Base-by-base conservation (phyloP, 2,113 vertebrate species). In the Gobio gobio region DNA sequence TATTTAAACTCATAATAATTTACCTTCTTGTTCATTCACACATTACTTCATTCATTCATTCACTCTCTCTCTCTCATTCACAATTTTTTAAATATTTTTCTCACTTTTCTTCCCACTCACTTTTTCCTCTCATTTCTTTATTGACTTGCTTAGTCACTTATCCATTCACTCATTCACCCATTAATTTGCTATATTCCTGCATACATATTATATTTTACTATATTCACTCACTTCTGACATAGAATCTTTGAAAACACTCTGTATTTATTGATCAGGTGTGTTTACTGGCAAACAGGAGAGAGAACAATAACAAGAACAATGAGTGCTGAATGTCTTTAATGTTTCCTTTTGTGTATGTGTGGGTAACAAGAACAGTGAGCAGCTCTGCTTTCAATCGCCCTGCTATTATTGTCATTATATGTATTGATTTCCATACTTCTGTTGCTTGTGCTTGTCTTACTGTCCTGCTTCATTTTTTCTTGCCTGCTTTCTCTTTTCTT, bases 401-500 rank as follows among this genome's bases (percentile, higher is more conserved):
- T 20, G 20, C 20, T 59, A 26, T 76, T 63, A 26, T 40, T 70
- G 36, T 63, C 56, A 36, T 43, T 70, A 51, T 33, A 77, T 64
- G 24, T 63, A 68, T 79, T 84, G 64, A 56, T 56, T 56, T 83
- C 22, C 58, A 24, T 12, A 63, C 43, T 68, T 24, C 68, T 80
- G 68, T 74, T 78, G 5, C 56, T 75, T 61, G 36, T 33, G 49
- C 59, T 63, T 83, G 45, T 78, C 47, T 84, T 75, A 73, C 73
- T 80, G 45, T 82, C 10, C 26, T 54, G 49, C 51, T 72, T 83
- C 16, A 13, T 40, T 80, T 58, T 24, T 24, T 77, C 40, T 56
- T 68, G 68, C 26, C 29, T 84, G 26, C 29, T 75, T 68, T 87
- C 14, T 66, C 49, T 88, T 84, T 86, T 45, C 58, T 86, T 82